Percentiles rank a stretch among this genome's conserved stretches.
phyloP scores from a whole-genome alignment of 1,140 invertebrate genomes.

The Samia ricini region DNA sequence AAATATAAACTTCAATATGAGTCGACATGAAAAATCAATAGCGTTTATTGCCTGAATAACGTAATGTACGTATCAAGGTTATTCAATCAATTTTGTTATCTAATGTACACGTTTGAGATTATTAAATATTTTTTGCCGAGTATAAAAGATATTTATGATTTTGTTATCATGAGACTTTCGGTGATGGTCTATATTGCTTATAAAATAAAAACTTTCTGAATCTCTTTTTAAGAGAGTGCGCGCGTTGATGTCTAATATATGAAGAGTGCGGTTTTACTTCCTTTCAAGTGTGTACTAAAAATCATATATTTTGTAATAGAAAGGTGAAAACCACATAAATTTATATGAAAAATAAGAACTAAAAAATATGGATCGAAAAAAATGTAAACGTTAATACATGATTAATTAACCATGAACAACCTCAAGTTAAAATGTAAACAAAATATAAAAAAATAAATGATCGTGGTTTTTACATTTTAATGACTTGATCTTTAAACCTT shows the following conservation, averaged over 20 bases:
- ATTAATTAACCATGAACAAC: not conserved
- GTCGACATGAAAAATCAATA: not conserved
- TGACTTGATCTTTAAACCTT: too few species aligned
- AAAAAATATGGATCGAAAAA: not conserved
- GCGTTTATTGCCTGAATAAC: not conserved
- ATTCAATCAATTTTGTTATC: not conserved
- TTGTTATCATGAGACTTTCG: not conserved
- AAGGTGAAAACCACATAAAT: too few species aligned
- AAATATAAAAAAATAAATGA: not conserved
- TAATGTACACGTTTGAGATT: not conserved
- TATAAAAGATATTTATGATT: not conserved
- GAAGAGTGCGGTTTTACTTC: too few species aligned
- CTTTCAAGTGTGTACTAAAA: too few species aligned
- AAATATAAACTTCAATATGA: not conserved
- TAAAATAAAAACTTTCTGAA: not conserved
- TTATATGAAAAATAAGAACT: not conserved
- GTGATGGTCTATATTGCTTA: not conserved
- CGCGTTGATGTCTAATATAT: conserved; percentile 69
- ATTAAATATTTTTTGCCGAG: not conserved
- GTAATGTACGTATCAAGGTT: not conserved
- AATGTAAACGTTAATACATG: not conserved
- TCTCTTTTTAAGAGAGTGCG: conserved; percentile 11
- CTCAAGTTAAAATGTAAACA: too few species aligned
- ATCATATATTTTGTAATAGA: too few species aligned
- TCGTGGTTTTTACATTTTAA: not conserved